Evolutionary conservation across 2,888 invertebrate genomes (phyloP).

Genomic region (Chrysodeixis includens): DNA sequence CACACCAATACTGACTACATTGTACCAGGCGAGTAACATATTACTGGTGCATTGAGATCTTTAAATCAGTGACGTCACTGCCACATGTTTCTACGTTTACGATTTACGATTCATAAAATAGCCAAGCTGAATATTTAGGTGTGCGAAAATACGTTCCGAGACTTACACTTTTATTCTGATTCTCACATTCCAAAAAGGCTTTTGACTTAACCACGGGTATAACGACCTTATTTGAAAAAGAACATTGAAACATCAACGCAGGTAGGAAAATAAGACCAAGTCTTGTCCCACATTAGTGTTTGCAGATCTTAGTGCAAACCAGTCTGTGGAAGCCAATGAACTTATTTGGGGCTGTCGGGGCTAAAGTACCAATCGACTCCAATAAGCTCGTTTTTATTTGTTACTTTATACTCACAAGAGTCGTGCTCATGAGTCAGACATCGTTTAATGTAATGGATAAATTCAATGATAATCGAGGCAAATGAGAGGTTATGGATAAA

Average conservation of each 20-base stretch:
- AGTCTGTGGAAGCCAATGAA: slow-evolving; percentile 38
- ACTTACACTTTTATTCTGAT: too few species aligned
- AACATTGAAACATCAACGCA: background rate
- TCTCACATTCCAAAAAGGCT: background rate
- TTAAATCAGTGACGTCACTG: background rate
- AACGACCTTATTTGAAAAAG: too few species aligned
- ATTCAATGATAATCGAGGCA: background rate
- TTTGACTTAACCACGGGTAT: background rate
- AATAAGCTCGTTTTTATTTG: background rate
- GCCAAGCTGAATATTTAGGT: background rate
- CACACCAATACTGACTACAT: background rate
- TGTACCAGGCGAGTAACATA: background rate
- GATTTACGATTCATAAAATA: background rate
- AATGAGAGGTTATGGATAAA: background rate
- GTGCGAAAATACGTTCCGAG: background rate
- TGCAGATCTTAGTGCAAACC: slow-evolving; percentile 20
- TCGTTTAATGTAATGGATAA: background rate
- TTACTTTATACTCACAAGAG: background rate
- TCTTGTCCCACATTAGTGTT: background rate
- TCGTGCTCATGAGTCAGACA: slow-evolving; percentile 1
- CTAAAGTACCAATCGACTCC: background rate
- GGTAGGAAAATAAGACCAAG: slow-evolving; percentile 12
- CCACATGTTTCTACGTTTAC: background rate
- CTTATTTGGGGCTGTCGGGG: slow-evolving; percentile 29
- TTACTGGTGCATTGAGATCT: background rate